Percentiles rank a stretch among this genome's conserved stretches.
phyloP scores from a whole-genome alignment of 2,888 invertebrate genomes.

The Xanthostigma xanthostigma region DNA sequence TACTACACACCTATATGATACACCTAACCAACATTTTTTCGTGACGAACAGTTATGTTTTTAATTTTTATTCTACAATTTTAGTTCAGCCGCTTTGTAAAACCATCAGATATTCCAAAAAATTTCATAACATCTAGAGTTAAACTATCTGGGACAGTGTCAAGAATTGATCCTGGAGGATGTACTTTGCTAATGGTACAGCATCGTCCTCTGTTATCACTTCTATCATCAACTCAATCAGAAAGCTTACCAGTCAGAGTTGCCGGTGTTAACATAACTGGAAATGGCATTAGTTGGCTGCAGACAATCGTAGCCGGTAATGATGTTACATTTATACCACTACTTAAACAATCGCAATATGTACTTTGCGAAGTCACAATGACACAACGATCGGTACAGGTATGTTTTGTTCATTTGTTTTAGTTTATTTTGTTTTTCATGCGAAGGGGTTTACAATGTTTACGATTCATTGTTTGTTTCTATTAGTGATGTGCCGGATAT shows the following conservation, averaged over 20 bases:
- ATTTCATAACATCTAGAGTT: conserved; percentile 24
- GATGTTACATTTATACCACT: conserved; percentile 29
- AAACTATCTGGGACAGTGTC: conserved; percentile 26
- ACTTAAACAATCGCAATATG: conserved; percentile 25
- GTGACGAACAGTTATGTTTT: conserved; percentile 1
- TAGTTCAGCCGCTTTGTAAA: conserved; percentile 28
- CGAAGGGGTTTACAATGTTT: too few relatives aligned
- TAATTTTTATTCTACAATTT: conserved; percentile 8
- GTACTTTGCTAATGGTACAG: conserved; percentile 25
- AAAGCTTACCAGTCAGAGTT: conserved; percentile 33
- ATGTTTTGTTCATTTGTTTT: background rate
- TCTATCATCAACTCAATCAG: conserved; percentile 18
- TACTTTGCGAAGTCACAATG: conserved; percentile 30
- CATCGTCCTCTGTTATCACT: conserved; percentile 26
- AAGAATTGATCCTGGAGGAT: conserved; percentile 26
- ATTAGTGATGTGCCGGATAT: too few relatives aligned
- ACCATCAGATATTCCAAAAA: conserved; percentile 27
- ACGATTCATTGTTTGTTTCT: too few relatives aligned
- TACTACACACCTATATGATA: too few relatives aligned
- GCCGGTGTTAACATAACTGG: conserved; percentile 32
- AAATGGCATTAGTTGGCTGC: conserved; percentile 32
- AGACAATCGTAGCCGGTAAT: conserved; percentile 26
- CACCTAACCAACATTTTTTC: background rate
- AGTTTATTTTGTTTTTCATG: background rate
- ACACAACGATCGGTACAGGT: conserved; percentile 20